phyloP scores from a whole-genome alignment of 2,888 invertebrate genomes.

The Ganaspis brasiliensis region DNA sequence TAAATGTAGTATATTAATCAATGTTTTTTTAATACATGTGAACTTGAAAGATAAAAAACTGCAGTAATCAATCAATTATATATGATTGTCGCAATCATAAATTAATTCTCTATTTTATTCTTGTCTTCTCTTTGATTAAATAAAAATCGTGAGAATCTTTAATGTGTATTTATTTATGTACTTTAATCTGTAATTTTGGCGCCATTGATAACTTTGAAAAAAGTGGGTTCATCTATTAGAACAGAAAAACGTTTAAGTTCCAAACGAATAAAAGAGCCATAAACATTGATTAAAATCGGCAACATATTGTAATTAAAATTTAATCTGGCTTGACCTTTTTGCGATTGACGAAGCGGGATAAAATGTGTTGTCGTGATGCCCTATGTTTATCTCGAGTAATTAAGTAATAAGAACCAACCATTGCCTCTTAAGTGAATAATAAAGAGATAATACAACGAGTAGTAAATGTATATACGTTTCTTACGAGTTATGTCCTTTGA shows the following conservation, averaged over 20 bases:
- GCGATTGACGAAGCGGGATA: slow-evolving; percentile 47
- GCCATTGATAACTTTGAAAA: neutral
- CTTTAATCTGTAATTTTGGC: neutral
- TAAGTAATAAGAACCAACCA: slow-evolving; percentile 74
- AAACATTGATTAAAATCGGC: slow-evolving; percentile 25
- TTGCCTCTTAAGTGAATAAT: slow-evolving; percentile 73
- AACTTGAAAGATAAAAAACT: too few species aligned
- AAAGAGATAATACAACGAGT: slow-evolving; percentile 64
- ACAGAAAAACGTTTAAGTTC: neutral
- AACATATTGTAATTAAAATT: slow-evolving; percentile 66
- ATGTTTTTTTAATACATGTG: neutral
- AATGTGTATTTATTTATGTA: neutral
- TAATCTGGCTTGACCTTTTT: slow-evolving; percentile 73
- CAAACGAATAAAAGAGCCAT: neutral
- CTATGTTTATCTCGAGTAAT: slow-evolving; percentile 75
- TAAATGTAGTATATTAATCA: neutral
- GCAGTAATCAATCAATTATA: too few species aligned
- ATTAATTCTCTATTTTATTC: neutral
- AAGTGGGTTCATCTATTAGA: neutral
- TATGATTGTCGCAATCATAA: too few species aligned
- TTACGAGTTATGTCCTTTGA: neutral
- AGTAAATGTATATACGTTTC: neutral
- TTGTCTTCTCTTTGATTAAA: too few species aligned
- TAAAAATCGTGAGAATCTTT: neutral
- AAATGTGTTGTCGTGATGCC: slow-evolving; percentile 66